Evolutionary conservation across 1,140 invertebrate species (phyloP), one percentile per base, ranked within the genome.

Genomic region (Maconellicoccus hirsutus): DNA sequence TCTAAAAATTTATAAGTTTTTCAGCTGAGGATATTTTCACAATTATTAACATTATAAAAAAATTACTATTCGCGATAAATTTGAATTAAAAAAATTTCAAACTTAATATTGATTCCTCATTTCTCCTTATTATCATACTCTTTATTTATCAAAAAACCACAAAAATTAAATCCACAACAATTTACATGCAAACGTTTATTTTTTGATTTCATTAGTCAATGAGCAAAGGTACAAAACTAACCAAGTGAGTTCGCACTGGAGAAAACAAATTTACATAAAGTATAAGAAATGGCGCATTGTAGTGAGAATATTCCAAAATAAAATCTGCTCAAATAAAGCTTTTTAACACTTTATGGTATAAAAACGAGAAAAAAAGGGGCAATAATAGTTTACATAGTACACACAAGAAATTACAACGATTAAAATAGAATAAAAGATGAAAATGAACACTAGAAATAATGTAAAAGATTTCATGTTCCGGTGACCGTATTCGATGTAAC

Each of bases 161-260:
- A n/a, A n/a, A n/a, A n/a, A n/a, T n/a, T n/a, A n/a, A n/a, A n/a
- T n/a, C n/a, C n/a, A n/a, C n/a, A n/a, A n/a, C n/a, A n/a, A 33
- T 12, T 33, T 33, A 33, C 29, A 33, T 33, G 29, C 29, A 33
- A 33, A 33, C 29, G 29, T 33, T 33, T 33, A 33, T 33, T 33
- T 33, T 52, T 52, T 52, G 42, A 52, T 52, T 52, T 52, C n/a
- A 52, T 52, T 52, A 52, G 42, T 52, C 42, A 52, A 52, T 52
- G 42, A 52, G 42, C 42, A 52, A 52, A 52, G 29, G 42, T 52
- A 52, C 42, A 52, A 52, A 52, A 52, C 42, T 52, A 52, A 52
- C n/a, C 42, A 52, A 52, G 42, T 52, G 42, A 52, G 42, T 16
- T 52, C n/a, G 12, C 42, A 52, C 42, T 52, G 2, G 42, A 52